Evolutionary conservation across 2,113 vertebrate species (phyloP).

Genomic region (Pogona vitticeps): DNA sequence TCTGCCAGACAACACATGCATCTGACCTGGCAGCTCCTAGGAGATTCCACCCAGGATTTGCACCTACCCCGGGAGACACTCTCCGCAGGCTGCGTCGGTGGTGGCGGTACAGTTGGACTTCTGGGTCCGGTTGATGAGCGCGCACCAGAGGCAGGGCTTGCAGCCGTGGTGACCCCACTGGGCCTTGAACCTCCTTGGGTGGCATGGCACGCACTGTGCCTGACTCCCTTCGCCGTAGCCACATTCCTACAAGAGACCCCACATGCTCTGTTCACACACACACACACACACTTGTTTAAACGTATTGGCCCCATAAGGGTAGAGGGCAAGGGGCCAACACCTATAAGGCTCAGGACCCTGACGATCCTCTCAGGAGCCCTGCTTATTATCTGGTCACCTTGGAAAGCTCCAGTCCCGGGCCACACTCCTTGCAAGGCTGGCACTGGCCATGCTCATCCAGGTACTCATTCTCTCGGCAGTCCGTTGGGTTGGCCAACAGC

Average conservation of each 20-base stretch:
- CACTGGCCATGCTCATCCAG: constrained; percentile 72
- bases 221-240: constrained; percentile 76
- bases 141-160: constrained; percentile 80
- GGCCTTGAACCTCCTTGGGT: constrained; percentile 80
- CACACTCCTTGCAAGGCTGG: constrained; percentile 75
- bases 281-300: no score
- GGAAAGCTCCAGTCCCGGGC: constrained; percentile 81
- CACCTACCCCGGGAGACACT: constrained; percentile 81
- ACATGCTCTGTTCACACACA: rapidly evolving
- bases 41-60: no score
- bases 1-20: no score
- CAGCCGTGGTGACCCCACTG: constrained; percentile 79
- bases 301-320: not conserved
- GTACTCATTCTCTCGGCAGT: constrained; percentile 77
- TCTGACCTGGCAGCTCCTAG: rapidly evolving
- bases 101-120: constrained; percentile 75
- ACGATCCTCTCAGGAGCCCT: not conserved
- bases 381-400: constrained; percentile 71
- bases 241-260: constrained; percentile 75
- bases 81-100: constrained; percentile 77
- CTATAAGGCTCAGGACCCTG: not conserved
- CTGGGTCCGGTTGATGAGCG: constrained; percentile 79
- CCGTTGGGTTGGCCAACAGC: constrained; percentile 43
- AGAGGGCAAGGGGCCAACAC: not conserved
- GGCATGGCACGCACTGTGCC: constrained; percentile 72